Evolutionary conservation across 2,888 invertebrate species (phyloP), one percentile per base, ranked within the genome.

Genomic region (Calameuta filiformis): DNA sequence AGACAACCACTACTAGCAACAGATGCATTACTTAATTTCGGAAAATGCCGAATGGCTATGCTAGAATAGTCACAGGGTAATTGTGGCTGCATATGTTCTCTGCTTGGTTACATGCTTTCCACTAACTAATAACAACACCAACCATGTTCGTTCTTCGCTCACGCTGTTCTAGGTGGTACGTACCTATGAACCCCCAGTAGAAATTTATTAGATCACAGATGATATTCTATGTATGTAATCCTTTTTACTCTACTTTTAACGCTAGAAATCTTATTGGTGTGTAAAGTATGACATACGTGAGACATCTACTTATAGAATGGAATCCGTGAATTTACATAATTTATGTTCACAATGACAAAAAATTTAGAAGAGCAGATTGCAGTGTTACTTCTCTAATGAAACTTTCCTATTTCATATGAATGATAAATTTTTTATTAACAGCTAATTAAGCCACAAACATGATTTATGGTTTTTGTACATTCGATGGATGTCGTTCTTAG

Each of bases 41-140:
- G 78, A 81, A 80, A 79, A 77, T 81, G 69, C 82, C 76, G 77
- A 83, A 84, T 85, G 82, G 84, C 84, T 84, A 86, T 78, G 83
- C 81, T 87, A 84, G 83, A 85, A 82, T 87, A 85, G 86, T 86
- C 86, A 87, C 86, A 85, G 84, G 86, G 84, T 88, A 87, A 88
- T 86, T 87, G 86, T 87, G 89, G 88, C 87, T 88, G 89, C 88
- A 87, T 88, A 87, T 87, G 84, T 89, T 89, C 85, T 89, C 85
- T 89, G 89, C 89, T 89, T 89, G 87, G 84, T 89, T 89, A 89
- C 89, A 89, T 89, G 88, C 89, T 88, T 89, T 86, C 87, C 88
- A 88, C 86, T 88, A 89, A 89, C 87, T 88, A 88, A 85, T 86
- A 87, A 87, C 89, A 87, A 88, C 87, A 88, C 85, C 87, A 88